These are phyloP conservation scores for Sphaerophoria rueppellii DNA, from an alignment of 2,888 invertebrate genomes.

Conservation along the genomic window DNA sequence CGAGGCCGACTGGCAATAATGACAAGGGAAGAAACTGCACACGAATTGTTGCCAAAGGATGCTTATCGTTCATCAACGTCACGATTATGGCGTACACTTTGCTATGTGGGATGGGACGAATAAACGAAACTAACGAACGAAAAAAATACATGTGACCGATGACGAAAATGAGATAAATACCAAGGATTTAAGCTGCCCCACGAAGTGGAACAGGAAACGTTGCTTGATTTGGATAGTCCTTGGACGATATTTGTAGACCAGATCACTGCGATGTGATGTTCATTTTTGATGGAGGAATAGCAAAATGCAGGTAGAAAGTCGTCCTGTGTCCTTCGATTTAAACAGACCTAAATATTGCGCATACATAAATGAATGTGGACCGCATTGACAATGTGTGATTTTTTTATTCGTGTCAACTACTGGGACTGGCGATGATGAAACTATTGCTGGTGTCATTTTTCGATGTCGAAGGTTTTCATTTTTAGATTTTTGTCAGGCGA, in stretches of 20 bases:
- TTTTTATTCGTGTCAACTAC: constrained; percentile 62
- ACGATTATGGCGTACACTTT: not conserved
- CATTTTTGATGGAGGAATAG: too few species aligned
- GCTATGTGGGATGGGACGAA: constrained; percentile 4
- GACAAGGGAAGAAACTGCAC: constrained; percentile 49
- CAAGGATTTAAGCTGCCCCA: constrained; percentile 69
- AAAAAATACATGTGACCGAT: constrained; percentile 61
- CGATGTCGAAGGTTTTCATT: constrained; percentile 35
- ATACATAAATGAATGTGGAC: constrained; percentile 50
- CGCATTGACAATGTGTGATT: constrained; percentile 65
- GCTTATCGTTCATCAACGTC: constrained; percentile 24
- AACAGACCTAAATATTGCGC: constrained; percentile 49
- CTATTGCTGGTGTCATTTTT: constrained; percentile 53
- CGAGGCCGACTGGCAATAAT: constrained; percentile 48
- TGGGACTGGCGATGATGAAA: constrained; percentile 65
- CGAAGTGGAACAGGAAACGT: constrained; percentile 42
- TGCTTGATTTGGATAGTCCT: constrained; percentile 61
- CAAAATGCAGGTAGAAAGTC: not conserved
- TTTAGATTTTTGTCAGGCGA: not conserved
- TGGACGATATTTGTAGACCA: constrained; percentile 56
- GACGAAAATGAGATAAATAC: constrained; percentile 73
- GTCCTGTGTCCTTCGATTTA: not conserved
- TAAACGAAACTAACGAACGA: constrained; percentile 27
- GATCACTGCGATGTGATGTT: not conserved
- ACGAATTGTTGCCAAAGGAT: constrained; percentile 30